Conservation (phyloP, 2,113 vertebrate genomes). For the Lasiurus borealis region DNA sequence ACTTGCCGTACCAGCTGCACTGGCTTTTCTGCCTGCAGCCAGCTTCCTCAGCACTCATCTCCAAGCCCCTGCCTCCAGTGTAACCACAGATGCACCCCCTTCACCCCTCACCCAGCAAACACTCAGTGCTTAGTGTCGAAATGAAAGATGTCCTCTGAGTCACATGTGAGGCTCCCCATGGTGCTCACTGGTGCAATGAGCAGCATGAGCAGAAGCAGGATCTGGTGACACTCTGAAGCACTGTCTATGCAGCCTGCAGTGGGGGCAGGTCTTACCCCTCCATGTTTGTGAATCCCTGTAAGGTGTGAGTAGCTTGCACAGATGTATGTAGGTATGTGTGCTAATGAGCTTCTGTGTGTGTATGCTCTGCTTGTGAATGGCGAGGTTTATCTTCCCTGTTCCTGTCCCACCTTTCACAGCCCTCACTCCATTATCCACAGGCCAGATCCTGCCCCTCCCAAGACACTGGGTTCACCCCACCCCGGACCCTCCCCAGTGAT, state of each 20-base stretch:
- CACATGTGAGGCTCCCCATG: rapidly evolving
- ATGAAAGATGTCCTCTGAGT: background rate
- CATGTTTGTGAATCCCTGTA: rapidly evolving
- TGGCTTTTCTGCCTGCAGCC: background rate
- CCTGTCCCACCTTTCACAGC: background rate
- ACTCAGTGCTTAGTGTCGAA: background rate
- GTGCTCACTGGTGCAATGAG: rapidly evolving
- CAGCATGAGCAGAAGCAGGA: background rate
- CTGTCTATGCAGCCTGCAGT: rapidly evolving
- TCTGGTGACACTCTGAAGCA: rapidly evolving
- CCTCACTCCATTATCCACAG: background rate
- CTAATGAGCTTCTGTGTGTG: background rate
- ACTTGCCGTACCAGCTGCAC: background rate
- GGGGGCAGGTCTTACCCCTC: background rate
- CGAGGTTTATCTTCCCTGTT: background rate
- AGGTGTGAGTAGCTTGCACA: background rate
- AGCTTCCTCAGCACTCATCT: background rate
- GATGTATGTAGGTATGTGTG: background rate
- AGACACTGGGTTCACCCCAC: background rate
- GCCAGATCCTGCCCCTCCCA: background rate
- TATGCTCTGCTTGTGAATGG: background rate
- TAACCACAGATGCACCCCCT: too few species aligned
- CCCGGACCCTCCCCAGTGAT: too few species aligned
- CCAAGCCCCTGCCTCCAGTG: background rate
- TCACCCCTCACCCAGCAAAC: background rate